Base-by-base conservation (phyloP, 2,888 invertebrate genomes). In the Mayetiola destructor region DNA sequence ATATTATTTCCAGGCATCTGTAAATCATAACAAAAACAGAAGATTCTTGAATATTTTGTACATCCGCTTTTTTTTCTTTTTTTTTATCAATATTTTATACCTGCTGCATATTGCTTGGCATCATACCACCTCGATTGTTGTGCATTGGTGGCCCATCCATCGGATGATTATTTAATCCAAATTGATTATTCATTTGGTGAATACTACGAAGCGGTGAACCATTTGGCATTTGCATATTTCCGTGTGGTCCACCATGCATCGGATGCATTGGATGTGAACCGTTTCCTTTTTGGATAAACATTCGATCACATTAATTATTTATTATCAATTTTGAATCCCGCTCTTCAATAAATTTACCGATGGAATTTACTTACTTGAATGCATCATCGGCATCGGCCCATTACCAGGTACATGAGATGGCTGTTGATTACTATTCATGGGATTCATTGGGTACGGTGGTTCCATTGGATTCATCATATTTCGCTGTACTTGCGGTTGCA, bases 381-480 rank as follows among this genome's bases (percentile, higher is more conserved):
- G 48, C 27, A 48, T 48, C 48, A 48, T 48, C 27, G 27, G 48
- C n/a, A n/a, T n/a, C n/a, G n/a, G n/a, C n/a, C n/a, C n/a, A n/a
- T n/a, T n/a, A n/a, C n/a, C n/a, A n/a, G n/a, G n/a, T 27, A 48
- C 48, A 27, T 48, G 48, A 6, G 48, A 5, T 1, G 48, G 48
- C 27, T 48, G 48, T 48, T 48, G 48, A n/a, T 48, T 48, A 12
- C n/a, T n/a, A n/a, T n/a, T n/a, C n/a, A n/a, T n/a, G n/a, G n/a
- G n/a, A n/a, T 74, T 73, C 70, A 76, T 75, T 1, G 32, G 54
- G 35, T 54, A 35, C 8, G 21, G 14, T 3, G 35, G 32, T 21
- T 54, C 35, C 54, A 54, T 35, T 23, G n/a, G 21, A 23, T 36
- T 32, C 36, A 54, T 54, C 21, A 21, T 35, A 23, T 32, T 53